Conservation (phyloP, 2,113 vertebrate genomes). For the Antechinus stuartii region DNA sequence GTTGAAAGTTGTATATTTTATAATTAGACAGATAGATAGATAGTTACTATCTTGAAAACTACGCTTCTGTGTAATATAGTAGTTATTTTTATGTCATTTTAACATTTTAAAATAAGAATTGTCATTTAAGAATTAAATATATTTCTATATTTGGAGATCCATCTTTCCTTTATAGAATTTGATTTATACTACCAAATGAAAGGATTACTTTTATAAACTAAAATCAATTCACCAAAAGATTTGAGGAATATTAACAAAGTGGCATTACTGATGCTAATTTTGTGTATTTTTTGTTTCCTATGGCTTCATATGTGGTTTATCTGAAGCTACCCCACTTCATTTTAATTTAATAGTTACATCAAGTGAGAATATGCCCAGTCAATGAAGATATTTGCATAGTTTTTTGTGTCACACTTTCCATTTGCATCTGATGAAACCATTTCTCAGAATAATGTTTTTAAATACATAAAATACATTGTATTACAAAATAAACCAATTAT, state of each 20-base stretch:
- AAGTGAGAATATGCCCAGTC: background rate
- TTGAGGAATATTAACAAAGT: background rate
- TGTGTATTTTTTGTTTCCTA: background rate
- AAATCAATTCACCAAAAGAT: background rate
- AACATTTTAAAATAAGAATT: background rate
- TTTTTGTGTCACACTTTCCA: background rate
- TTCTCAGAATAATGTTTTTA: background rate
- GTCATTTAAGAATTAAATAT: background rate
- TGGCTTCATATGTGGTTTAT: background rate
- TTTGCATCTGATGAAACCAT: background rate
- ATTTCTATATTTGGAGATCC: background rate
- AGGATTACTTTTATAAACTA: background rate
- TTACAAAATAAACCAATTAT: background rate
- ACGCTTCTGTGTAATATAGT: background rate
- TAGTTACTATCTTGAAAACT: no score
- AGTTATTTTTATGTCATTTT: no score
- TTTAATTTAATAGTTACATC: background rate
- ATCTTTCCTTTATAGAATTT: background rate
- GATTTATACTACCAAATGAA: background rate
- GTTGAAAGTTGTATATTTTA: background rate
- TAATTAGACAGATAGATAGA: background rate
- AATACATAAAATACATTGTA: background rate
- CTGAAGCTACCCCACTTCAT: background rate
- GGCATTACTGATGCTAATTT: background rate
- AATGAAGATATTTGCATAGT: background rate